A percentile compares a stretch with the other conserved stretches of the same genome.
These are phyloP conservation scores for Megamerina dolium DNA, from an alignment of 2,888 invertebrate genomes.

Conservation along the genomic window DNA sequence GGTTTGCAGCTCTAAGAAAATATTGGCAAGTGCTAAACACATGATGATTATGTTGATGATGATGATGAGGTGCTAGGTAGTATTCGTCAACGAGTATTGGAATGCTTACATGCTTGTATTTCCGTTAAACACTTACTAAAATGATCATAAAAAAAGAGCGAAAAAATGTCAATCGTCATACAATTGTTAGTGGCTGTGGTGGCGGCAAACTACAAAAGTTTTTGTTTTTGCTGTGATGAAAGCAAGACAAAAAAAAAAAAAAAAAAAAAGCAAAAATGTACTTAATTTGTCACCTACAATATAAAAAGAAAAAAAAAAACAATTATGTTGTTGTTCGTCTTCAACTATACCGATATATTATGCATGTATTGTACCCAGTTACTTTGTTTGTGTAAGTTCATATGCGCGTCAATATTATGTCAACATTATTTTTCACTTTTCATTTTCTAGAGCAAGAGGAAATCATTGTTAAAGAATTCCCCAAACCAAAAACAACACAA, in stretches of 20 bases:
- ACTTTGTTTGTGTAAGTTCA: slow-evolving; percentile 8
- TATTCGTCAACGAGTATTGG: no score
- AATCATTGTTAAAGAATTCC: slow-evolving; percentile 17
- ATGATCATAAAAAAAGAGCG: not conserved
- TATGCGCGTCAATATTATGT: slow-evolving; percentile 19
- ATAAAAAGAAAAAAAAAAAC: no score
- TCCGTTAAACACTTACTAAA: slow-evolving; percentile 8
- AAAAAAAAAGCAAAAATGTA: slow-evolving; percentile 20
- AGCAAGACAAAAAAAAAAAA: slow-evolving; percentile 11
- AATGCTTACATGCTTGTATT: slow-evolving; percentile 7
- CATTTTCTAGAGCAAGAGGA: slow-evolving; percentile 22
- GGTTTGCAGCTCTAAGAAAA: slow-evolving; percentile 14
- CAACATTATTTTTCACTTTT: slow-evolving; percentile 37
- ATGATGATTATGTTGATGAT: no score
- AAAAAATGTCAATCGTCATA: no score
- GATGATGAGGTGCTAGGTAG: no score
- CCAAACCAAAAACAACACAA: not conserved
- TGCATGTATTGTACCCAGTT: slow-evolving; percentile 3
- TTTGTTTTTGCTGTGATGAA: not conserved
- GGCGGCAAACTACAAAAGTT: slow-evolving; percentile 23
- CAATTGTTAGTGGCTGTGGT: not conserved
- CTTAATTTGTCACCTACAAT: slow-evolving; percentile 44
- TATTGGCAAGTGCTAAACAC: slow-evolving; percentile 19
- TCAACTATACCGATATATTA: not conserved
- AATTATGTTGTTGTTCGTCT: slow-evolving; percentile 14